Conservation (phyloP, 2,113 vertebrate genomes). For the Nymphicus hollandicus region DNA sequence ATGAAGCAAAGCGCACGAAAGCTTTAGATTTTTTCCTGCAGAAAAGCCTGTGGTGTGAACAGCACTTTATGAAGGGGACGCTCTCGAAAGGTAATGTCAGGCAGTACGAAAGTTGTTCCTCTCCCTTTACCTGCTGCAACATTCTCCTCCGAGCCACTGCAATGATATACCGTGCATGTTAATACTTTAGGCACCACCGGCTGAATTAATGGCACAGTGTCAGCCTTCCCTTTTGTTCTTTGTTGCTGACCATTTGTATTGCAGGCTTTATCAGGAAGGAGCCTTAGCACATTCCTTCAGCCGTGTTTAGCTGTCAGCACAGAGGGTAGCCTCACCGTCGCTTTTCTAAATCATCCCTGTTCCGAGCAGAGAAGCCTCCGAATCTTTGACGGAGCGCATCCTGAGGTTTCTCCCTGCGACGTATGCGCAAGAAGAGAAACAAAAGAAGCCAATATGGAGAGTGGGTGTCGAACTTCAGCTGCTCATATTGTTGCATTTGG, state of each 20-base stretch:
- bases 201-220: constrained; percentile 16
- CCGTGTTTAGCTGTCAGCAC: background rate
- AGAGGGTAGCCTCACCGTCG: background rate
- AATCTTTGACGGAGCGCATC: background rate
- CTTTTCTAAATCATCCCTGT: background rate
- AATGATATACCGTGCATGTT: background rate
- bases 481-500: constrained; percentile 79
- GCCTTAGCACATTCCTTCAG: background rate
- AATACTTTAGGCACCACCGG: background rate
- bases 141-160: background rate
- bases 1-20: rapidly evolving
- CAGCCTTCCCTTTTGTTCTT: constrained; percentile 48
- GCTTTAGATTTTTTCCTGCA: background rate
- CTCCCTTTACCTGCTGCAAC: background rate
- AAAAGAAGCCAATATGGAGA: constrained; percentile 66
- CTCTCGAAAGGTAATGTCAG: background rate
- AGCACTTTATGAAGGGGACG: rapidly evolving
- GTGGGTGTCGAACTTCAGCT: constrained; percentile 74
- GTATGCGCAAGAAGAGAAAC: constrained; percentile 27
- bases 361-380: background rate
- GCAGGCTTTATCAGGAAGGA: background rate
- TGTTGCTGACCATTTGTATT: background rate
- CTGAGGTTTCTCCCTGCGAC: background rate
- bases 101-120: background rate
- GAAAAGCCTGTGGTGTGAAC: background rate